phyloP scores from a whole-genome alignment of 2,113 vertebrate species.

The Narcine bancroftii region DNA sequence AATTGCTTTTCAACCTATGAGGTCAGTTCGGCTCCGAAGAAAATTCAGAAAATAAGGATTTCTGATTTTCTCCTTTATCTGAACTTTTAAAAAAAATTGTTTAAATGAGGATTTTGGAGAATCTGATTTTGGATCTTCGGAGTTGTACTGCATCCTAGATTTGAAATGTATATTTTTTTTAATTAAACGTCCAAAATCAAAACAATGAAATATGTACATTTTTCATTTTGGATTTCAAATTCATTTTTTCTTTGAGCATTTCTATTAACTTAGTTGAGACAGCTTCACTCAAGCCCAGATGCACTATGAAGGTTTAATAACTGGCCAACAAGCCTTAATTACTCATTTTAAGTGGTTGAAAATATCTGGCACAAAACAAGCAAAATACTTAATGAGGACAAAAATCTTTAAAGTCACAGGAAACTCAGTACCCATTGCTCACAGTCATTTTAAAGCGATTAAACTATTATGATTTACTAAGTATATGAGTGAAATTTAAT shows the following conservation, averaged over 20 bases:
- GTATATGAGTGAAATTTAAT: not conserved
- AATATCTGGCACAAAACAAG: not conserved
- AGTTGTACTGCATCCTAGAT: too few relatives aligned
- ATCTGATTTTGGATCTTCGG: too few relatives aligned
- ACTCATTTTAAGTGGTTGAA: not conserved
- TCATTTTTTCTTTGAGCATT: not conserved
- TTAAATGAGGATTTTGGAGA: too few relatives aligned
- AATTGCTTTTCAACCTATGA: too few relatives aligned
- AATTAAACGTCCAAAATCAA: not conserved
- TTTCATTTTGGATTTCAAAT: not conserved
- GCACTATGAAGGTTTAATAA: not conserved
- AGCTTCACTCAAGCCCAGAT: not conserved
- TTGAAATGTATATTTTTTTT: not conserved
- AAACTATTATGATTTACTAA: not conserved
- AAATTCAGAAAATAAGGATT: too few relatives aligned
- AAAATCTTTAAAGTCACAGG: not conserved
- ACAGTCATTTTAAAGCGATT: not conserved
- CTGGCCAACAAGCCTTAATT: not conserved
- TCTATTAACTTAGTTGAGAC: not conserved
- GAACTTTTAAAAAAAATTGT: too few relatives aligned
- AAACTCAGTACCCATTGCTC: not conserved
- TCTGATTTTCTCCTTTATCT: too few relatives aligned
- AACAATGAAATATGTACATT: not conserved
- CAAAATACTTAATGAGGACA: not conserved
- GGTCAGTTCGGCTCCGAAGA: too few relatives aligned